Conservation (phyloP, 2,888 invertebrate genomes). For the Platycheirus albimanus region DNA sequence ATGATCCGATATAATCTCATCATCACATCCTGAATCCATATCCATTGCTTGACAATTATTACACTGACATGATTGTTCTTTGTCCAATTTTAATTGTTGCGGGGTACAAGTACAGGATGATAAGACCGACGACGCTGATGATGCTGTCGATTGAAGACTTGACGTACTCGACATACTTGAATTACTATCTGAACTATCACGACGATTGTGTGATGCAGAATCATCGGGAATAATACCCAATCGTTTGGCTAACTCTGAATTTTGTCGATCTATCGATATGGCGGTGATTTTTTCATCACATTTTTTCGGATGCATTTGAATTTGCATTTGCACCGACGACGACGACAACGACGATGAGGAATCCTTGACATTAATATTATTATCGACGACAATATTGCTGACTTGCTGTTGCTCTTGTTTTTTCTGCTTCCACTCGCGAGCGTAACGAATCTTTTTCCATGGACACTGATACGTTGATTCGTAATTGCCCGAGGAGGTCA, state of each 20-base stretch:
- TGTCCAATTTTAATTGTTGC: constrained; percentile 72
- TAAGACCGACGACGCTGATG: constrained; percentile 74
- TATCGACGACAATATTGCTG: constrained; percentile 23
- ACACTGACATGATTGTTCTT: constrained; percentile 75
- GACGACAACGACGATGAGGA: too few relatives aligned
- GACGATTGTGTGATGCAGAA: constrained; percentile 77
- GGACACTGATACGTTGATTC: constrained; percentile 81
- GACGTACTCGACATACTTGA: constrained; percentile 82
- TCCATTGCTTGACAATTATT: constrained; percentile 77
- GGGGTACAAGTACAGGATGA: constrained; percentile 79
- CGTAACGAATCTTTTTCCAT: constrained; percentile 83
- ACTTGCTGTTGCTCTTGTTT: constrained; percentile 76
- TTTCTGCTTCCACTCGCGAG: constrained; percentile 82
- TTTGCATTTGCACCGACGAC: too few relatives aligned
- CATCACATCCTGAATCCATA: constrained; percentile 81
- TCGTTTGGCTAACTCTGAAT: constrained; percentile 66
- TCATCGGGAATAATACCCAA: constrained; percentile 66
- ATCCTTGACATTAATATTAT: constrained; percentile 42
- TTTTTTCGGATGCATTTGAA: constrained; percentile 16
- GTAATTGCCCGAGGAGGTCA: constrained; percentile 49
- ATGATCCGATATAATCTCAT: constrained; percentile 79
- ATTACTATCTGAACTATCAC: constrained; percentile 82
- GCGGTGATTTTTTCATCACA: constrained; percentile 53
- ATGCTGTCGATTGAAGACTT: constrained; percentile 77
- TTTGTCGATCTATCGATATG: constrained; percentile 63